Evolutionary conservation across 2,797 vertebrate genomes (phyloP).

Genomic region (Prionace glauca): DNA sequence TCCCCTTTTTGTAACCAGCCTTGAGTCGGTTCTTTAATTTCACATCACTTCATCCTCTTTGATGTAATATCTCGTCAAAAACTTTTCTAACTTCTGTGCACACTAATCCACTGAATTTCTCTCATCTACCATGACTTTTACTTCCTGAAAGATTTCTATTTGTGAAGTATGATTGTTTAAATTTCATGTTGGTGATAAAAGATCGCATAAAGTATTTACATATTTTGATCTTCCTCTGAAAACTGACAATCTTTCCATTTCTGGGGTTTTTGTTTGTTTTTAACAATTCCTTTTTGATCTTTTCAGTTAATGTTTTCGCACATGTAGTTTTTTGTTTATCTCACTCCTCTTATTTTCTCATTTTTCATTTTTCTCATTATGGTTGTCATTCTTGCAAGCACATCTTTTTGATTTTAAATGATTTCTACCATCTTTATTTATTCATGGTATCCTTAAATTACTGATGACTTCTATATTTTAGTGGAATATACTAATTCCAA

Average conservation of each 20-base stretch:
- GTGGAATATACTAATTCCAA: background rate
- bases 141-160: background rate
- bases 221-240: background rate
- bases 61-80: background rate
- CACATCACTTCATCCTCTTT: background rate
- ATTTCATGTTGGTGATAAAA: background rate
- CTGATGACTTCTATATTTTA: background rate
- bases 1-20: background rate
- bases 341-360: background rate
- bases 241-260: background rate
- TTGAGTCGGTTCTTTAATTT: background rate
- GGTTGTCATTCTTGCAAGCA: too few relatives aligned
- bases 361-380: background rate
- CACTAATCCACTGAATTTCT: background rate
- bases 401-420: background rate
- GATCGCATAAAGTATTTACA: background rate
- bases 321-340: background rate
- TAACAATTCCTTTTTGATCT: background rate
- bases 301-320: background rate
- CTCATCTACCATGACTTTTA: background rate
- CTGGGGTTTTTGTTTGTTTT: background rate
- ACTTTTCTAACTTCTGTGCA: background rate
- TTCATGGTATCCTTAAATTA: background rate
- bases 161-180: background rate
- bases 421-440: background rate